Evolutionary conservation across 2,888 invertebrate genomes (phyloP).

Genomic region (Polia nebulosa): DNA sequence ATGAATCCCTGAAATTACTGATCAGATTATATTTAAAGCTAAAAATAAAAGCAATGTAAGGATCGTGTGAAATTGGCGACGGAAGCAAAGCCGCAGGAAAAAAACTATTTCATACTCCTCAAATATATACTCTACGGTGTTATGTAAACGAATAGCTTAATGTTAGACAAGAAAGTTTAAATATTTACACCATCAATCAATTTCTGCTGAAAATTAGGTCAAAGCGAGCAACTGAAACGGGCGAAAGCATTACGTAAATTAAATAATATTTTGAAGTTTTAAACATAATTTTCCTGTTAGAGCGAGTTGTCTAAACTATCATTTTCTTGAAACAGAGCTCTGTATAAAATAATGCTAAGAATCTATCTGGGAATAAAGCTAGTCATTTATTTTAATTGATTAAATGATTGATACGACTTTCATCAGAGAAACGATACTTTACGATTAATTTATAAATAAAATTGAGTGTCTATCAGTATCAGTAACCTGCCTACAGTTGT

Average conservation of each 20-base stretch:
- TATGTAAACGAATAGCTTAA: constrained; percentile 18
- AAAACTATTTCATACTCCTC: no score
- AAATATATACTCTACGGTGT: neutral
- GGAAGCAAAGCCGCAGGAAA: no score
- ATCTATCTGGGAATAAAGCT: neutral
- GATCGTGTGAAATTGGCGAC: no score
- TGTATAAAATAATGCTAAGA: neutral
- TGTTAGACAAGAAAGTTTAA: constrained; percentile 30
- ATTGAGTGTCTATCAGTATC: neutral
- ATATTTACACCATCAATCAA: constrained; percentile 38
- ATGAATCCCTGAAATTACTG: no score
- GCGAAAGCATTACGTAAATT: constrained; percentile 9
- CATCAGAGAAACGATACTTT: neutral
- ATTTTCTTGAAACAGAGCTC: neutral
- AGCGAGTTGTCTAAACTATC: no score
- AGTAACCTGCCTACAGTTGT: neutral
- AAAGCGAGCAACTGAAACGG: constrained; percentile 11
- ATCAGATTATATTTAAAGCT: no score
- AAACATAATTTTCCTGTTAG: no score
- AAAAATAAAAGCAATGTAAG: no score
- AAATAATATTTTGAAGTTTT: constrained; percentile 24
- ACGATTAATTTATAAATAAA: neutral
- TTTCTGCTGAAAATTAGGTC: constrained; percentile 33
- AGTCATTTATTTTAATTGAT: neutral
- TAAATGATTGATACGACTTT: constrained; percentile 20